Evolutionary conservation across 2,113 vertebrate genomes (phyloP).

Genomic region (Psettodes erumei): DNA sequence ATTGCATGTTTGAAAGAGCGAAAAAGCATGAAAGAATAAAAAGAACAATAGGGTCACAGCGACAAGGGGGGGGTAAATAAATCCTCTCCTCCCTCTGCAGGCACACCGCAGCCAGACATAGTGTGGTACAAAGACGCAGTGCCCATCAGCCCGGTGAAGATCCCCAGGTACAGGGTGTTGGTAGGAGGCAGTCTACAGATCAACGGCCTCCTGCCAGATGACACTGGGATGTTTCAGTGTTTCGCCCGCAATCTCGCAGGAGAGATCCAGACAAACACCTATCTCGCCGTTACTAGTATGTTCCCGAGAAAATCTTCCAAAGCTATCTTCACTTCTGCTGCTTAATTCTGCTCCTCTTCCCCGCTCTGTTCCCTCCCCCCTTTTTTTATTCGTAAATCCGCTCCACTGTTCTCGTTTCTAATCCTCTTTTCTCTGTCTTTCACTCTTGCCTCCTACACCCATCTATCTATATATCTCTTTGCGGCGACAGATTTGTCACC

Average conservation of each 20-base stretch:
- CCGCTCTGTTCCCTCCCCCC: conserved; percentile 25
- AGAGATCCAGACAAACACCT: conserved; percentile 96
- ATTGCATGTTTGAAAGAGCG: conserved; percentile 15
- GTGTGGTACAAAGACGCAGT: conserved; percentile 96
- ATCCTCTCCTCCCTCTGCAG: conserved; percentile 76
- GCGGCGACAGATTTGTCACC: conserved; percentile 72
- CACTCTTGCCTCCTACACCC: conserved; percentile 53
- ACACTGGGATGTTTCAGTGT: conserved; percentile 99
- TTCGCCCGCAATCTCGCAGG: conserved; percentile 92
- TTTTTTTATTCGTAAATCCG: conserved; percentile 51
- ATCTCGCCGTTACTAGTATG: conserved; percentile 97
- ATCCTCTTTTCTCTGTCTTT: conserved; percentile 60
- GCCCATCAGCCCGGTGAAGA: conserved; percentile 86
- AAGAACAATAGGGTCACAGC: conserved; percentile 18
- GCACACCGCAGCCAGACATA: conserved; percentile 90
- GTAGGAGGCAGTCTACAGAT: conserved; percentile 92
- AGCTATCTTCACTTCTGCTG: conserved; percentile 19
- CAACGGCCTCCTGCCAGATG: conserved; percentile 91
- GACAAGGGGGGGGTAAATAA: conserved; percentile 10
- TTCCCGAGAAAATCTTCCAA: conserved; percentile 31
- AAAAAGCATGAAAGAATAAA: background rate
- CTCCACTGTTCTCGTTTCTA: conserved; percentile 54
- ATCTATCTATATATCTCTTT: conserved; percentile 65
- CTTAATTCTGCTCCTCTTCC: conserved; percentile 43
- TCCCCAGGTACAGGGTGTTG: conserved; percentile 89